Base-by-base conservation (phyloP, 2,113 vertebrate genomes). In the Apodemus speciosus region DNA sequence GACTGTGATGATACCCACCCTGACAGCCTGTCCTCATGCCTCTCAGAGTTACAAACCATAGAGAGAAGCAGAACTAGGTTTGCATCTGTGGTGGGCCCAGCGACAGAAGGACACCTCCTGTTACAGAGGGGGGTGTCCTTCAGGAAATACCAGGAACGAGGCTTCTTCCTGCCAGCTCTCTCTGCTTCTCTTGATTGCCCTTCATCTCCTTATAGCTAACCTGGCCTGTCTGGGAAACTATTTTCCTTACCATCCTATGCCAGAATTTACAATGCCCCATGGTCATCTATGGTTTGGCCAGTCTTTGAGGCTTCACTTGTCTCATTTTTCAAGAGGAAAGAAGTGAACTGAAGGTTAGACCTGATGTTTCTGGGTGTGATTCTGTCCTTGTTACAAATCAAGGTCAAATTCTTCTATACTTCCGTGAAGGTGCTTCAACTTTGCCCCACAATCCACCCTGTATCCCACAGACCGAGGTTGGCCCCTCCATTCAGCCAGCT, bases 21-120 rank as follows among this genome's bases (percentile, higher is more conserved):
- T 11, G 3, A 21, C 6, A 40, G 35, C 32, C 60, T 58, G n/a
- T 35, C 58, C 85, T 30, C 13, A 3, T 11, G 0, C 2, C 1
- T 95, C 95, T 91, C 53, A 27, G 18, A 58, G 13, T 60, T 9
- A 69, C 2, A 51, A 60, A 68, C 51, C 56, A 92, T 94, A 32
- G 3, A 38, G 43, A 68, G 81, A 35, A 38, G 16, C 11, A 51
- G 92, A 95, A 75, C 73, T 86, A 23, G 56, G 1, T 40, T 76
- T 92, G 95, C 53, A 0, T 60, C 27, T 16, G 0, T 21, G 60
- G 38, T 32, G 10, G 20, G 0, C 18, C 60, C 40, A 46, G 25
- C 10, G 58, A n/a, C 35, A 60, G 40, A 71, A 32, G 68, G 60
- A 85, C 72, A 35, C 10, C 71, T 23, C 10, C 71, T 23, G 5